Conservation (phyloP, 2,888 invertebrate genomes). For the Aelia acuminata region DNA sequence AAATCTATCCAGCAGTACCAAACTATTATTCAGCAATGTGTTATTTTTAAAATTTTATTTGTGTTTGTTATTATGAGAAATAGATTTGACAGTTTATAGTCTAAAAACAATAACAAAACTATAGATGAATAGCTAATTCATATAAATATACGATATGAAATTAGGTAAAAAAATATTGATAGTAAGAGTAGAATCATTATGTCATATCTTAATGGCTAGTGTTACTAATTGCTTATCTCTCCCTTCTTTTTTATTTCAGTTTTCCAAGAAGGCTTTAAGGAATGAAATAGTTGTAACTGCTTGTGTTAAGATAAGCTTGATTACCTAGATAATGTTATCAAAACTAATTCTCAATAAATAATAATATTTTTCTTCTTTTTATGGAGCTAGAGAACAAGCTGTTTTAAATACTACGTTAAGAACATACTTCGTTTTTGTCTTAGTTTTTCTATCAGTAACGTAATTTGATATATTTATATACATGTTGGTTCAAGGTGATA, state of each 20-base stretch:
- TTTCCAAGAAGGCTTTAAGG: background rate
- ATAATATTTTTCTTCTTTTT: background rate
- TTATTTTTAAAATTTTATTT: too few relatives aligned
- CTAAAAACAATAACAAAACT: background rate
- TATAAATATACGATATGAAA: background rate
- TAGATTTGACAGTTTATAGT: too few relatives aligned
- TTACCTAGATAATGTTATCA: background rate
- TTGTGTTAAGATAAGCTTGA: background rate
- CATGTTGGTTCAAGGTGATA: too few relatives aligned
- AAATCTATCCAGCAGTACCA: too few relatives aligned
- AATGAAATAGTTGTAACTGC: background rate
- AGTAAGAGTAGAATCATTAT: background rate
- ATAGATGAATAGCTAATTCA: background rate
- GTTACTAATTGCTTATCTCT: constrained; percentile 19
- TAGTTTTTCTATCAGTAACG: too few relatives aligned
- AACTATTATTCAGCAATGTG: too few relatives aligned
- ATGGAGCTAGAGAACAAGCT: too few relatives aligned
- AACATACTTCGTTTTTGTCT: background rate
- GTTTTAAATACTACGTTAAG: too few relatives aligned
- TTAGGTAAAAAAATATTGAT: background rate
- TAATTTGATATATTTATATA: too few relatives aligned
- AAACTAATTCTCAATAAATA: background rate
- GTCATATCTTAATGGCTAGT: background rate
- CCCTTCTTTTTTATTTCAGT: background rate
- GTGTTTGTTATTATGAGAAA: too few relatives aligned